Evolutionary conservation across 2,888 invertebrate genomes (phyloP), one percentile per base, ranked within the genome.

Genomic region (Galerucella nymphaeae): DNA sequence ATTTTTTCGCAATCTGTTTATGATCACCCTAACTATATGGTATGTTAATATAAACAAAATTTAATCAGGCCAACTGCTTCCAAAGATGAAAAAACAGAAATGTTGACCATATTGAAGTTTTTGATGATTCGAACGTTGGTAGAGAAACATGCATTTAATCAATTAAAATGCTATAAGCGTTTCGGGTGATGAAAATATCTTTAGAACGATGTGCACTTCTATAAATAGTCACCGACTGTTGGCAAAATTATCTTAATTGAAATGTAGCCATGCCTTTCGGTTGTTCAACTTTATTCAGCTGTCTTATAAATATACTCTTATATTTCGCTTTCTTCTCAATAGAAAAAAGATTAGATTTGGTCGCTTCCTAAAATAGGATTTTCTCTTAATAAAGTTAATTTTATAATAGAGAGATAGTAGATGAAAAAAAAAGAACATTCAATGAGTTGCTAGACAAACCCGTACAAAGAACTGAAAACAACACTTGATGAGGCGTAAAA

Each of bases 211-310:
- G 61, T 62, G 53, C 50, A 68, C 1, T 62, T 59, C 61, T 68
- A 68, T 59, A 68, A 68, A 68, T 68, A 70, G 59, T n/a, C 45
- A n/a, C 16, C 30, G 42, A 10, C 38, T 63, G 58, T 57, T 70
- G 38, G 42, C 59, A 53, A 68, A 61, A 50, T 53, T 23, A 68
- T 50, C 50, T 68, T 16, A 68, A 61, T 61, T 68, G 61, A 68
- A 68, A 62, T 61, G 42, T n/a, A 61, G 50, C 61, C 58, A 20
- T 67, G 42, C 41, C 41, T 61, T 67, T 61, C 50, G 68, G 68
- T 68, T 68, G 53, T 68, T 68, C 68, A 68, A 68, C 68, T 68
- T 62, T 42, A 62, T 45, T 42, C 42, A 42, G 42, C 61, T 20
- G 61, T 23, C 53, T 16, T 62, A 42, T 18, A 62, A 62, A 62